Conservation (phyloP, 2,113 vertebrate genomes). For the Erythrocercus mccallii region DNA sequence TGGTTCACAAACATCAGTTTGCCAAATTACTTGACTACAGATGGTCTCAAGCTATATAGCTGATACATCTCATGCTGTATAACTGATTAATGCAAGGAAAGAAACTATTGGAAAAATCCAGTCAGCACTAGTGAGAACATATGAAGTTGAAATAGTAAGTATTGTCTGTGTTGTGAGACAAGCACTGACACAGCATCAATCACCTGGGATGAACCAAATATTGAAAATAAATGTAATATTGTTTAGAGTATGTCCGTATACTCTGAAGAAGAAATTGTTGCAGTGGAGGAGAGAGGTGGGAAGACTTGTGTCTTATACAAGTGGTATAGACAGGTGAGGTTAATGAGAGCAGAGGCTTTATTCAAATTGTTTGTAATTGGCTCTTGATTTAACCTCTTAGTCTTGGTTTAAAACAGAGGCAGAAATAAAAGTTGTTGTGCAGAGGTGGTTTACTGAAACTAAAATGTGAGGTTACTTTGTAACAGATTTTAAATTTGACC, state of each 20-base stretch:
- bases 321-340: not conserved
- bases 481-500: not conserved
- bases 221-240: not conserved
- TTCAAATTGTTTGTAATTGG: not conserved
- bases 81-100: slow-evolving; percentile 49
- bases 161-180: not conserved
- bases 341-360: not conserved
- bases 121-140: slow-evolving; percentile 32
- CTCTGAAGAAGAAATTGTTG: not conserved
- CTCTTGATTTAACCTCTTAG: not conserved
- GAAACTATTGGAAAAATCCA: slow-evolving; percentile 56
- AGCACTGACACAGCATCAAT: not conserved
- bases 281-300: not conserved
- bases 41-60: slow-evolving; percentile 21
- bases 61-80: not conserved
- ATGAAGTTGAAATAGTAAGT: slow-evolving; percentile 14
- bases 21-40: not conserved
- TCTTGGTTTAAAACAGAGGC: not conserved
- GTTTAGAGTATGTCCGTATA: not conserved
- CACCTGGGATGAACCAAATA: not conserved
- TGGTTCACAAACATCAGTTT: slow-evolving; percentile 31
- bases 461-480: not conserved
- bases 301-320: not conserved
- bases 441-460: not conserved
- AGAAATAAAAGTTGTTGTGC: not conserved